These are phyloP conservation scores for Kradibia gibbosae DNA, from an alignment of 1,140 invertebrate genomes.

Conservation along the genomic window DNA sequence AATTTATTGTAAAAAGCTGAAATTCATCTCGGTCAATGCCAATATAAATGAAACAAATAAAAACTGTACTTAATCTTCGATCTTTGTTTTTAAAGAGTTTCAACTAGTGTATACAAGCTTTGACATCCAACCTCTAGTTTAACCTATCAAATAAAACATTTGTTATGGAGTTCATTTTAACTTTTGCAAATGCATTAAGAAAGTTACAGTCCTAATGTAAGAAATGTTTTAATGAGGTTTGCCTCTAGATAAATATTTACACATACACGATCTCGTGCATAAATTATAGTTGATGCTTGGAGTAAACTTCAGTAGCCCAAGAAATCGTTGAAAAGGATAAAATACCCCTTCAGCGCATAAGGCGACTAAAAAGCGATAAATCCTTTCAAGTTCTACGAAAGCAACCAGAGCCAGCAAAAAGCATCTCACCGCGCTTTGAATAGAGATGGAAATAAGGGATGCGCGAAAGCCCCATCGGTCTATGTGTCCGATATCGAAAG, in stretches of 20 bases:
- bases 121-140: too few species aligned
- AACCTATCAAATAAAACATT: too few species aligned
- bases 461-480: background rate
- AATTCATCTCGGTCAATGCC: too few species aligned
- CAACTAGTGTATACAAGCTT: too few species aligned
- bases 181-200: too few species aligned
- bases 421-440: background rate
- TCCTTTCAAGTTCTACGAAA: slow-evolving; percentile 19
- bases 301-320: background rate
- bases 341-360: background rate
- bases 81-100: too few species aligned
- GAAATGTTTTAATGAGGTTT: background rate
- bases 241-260: background rate
- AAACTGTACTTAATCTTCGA: too few species aligned
- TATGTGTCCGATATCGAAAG: slow-evolving; percentile 5
- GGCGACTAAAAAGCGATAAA: background rate
- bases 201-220: too few species aligned
- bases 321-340: background rate
- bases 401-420: background rate
- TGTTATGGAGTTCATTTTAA: too few species aligned
- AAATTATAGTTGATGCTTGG: background rate
- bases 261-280: background rate
- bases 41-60: too few species aligned
- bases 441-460: background rate
- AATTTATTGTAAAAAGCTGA: too few species aligned